phyloP scores from a whole-genome alignment of 2,113 vertebrate genomes.

The Crotalus tigris region DNA sequence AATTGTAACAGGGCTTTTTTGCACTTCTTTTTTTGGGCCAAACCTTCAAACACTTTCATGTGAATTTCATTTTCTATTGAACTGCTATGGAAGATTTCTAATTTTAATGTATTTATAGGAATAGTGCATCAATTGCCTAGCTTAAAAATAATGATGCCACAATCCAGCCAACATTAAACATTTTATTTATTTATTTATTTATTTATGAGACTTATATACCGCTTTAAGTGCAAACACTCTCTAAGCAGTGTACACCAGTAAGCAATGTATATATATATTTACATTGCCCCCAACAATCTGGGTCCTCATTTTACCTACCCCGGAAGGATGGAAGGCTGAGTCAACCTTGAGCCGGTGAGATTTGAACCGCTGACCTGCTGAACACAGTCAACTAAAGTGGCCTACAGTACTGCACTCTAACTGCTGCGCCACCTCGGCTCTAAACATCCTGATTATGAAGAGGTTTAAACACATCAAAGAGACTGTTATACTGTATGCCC shows the following conservation, averaged over 20 bases:
- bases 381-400: no score
- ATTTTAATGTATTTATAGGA: background rate
- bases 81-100: constrained; percentile 19
- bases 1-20: constrained; percentile 2
- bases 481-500: background rate
- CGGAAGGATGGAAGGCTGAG: no score
- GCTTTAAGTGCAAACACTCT: no score
- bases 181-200: background rate
- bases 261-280: no score
- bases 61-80: constrained; percentile 22
- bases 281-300: no score
- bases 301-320: no score
- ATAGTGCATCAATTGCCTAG: background rate
- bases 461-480: background rate
- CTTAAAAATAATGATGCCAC: background rate
- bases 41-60: constrained; percentile 39
- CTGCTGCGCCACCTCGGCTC: no score
- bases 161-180: background rate
- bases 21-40: constrained; percentile 14
- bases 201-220: no score
- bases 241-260: no score
- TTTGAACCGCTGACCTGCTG: no score
- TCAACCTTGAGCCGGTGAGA: no score
- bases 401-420: no score
- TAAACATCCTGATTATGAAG: background rate